These are phyloP conservation scores for Steinernema hermaphroditum DNA, from an alignment of 2,888 invertebrate species.

Conservation along the genomic window DNA sequence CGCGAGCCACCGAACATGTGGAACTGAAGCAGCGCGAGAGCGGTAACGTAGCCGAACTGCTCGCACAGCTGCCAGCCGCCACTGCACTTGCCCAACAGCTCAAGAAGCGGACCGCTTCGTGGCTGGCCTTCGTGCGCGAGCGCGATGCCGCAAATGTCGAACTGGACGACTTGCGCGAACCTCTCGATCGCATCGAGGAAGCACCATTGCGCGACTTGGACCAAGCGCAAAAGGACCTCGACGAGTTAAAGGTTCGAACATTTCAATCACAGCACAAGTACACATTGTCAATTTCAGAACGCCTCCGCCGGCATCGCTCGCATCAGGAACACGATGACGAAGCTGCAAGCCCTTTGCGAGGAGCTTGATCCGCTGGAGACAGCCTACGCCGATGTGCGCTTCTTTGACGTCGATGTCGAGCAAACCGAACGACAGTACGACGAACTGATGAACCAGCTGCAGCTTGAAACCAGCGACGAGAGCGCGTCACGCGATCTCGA, in stretches of 20 bases:
- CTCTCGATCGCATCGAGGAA: constrained; percentile 33
- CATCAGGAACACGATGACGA: neutral
- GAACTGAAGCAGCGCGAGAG: constrained; percentile 8
- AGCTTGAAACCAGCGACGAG: constrained; percentile 31
- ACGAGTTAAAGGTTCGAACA: constrained; percentile 1
- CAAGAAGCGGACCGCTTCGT: constrained; percentile 42
- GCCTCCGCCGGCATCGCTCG: constrained; percentile 20
- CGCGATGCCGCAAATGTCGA: constrained; percentile 47
- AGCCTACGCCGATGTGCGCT: constrained; percentile 53
- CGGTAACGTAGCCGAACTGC: constrained; percentile 35
- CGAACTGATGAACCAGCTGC: constrained; percentile 43
- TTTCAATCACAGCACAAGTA: no score
- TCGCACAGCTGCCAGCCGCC: constrained; percentile 42
- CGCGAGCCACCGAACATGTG: neutral
- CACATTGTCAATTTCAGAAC: neutral
- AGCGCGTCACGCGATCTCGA: constrained; percentile 18
- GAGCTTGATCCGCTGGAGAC: constrained; percentile 44
- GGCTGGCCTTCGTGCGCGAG: constrained; percentile 48
- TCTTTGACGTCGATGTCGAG: constrained; percentile 53
- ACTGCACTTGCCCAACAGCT: constrained; percentile 35
- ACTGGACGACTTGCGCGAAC: constrained; percentile 36
- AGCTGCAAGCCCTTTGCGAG: constrained; percentile 2
- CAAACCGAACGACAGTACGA: constrained; percentile 49
- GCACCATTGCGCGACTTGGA: neutral
- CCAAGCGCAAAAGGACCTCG: neutral